Percentiles rank a stretch among this genome's conserved stretches.
These are phyloP conservation scores for Scaptomyza caliginosa DNA, from an alignment of 2,888 invertebrate genomes.

Conservation along the genomic window DNA sequence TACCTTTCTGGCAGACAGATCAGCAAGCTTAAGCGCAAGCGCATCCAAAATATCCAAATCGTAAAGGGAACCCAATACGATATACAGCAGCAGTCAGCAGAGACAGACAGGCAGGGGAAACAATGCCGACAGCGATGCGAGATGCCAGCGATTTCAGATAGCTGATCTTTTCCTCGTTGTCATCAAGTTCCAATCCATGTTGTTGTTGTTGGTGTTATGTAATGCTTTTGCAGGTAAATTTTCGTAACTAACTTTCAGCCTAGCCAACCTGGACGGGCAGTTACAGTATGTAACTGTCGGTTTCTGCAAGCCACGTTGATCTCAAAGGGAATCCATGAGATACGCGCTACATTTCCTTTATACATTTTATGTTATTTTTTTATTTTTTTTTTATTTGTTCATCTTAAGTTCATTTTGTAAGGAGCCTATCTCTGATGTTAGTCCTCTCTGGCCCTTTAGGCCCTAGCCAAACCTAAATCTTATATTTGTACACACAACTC, in stretches of 20 bases:
- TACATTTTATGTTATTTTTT: slow-evolving; percentile 24
- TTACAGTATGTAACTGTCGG: slow-evolving; percentile 14
- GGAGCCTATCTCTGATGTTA: neutral
- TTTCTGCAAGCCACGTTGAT: slow-evolving; percentile 57
- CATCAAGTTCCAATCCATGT: slow-evolving; percentile 38
- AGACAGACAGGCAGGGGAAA: slow-evolving; percentile 38
- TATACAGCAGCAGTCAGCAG: slow-evolving; percentile 62
- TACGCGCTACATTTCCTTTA: slow-evolving; percentile 67
- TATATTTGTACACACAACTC: slow-evolving; percentile 16
- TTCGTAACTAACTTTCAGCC: slow-evolving; percentile 13
- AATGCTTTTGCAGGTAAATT: slow-evolving; percentile 53
- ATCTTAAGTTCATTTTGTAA: slow-evolving; percentile 23
- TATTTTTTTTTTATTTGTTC: slow-evolving; percentile 28
- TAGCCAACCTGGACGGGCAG: slow-evolving; percentile 15
- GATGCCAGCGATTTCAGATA: slow-evolving; percentile 4
- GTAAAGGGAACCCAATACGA: slow-evolving; percentile 79
- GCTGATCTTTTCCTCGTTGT: slow-evolving; percentile 16
- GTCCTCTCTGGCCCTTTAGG: slow-evolving; percentile 10
- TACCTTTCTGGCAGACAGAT: slow-evolving; percentile 4
- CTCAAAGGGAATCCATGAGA: slow-evolving; percentile 83
- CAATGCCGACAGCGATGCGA: slow-evolving; percentile 21
- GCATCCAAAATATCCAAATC: slow-evolving; percentile 44
- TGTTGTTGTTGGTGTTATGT: slow-evolving; percentile 64
- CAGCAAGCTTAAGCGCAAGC: slow-evolving; percentile 3
- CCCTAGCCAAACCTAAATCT: slow-evolving; percentile 1